A percentile compares a stretch with the other conserved stretches of the same genome.
These are phyloP conservation scores for Daubentonia madagascariensis DNA, from an alignment of 2,113 vertebrate genomes.

Conservation along the genomic window DNA sequence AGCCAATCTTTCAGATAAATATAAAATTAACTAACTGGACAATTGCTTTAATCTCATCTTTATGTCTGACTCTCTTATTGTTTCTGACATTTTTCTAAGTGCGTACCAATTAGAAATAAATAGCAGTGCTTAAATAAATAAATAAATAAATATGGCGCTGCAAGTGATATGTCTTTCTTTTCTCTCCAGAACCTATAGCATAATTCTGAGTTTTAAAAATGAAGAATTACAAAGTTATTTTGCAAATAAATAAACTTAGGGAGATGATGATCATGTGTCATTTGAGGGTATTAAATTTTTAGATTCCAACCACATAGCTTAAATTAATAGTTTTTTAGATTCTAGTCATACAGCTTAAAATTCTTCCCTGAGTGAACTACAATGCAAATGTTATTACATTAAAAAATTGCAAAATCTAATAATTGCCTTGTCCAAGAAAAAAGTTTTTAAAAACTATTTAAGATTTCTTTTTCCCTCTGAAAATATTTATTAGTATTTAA, in stretches of 20 bases:
- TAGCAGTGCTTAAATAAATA: background rate
- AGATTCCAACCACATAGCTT: background rate
- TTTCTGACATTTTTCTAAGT: background rate
- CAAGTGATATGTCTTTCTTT: background rate
- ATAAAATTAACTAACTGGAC: background rate
- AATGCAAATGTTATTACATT: background rate
- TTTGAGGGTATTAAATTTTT: background rate
- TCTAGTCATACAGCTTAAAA: background rate
- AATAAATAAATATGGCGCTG: background rate
- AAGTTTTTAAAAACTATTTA: background rate
- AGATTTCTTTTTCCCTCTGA: background rate
- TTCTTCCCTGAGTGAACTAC: background rate
- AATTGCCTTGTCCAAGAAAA: background rate
- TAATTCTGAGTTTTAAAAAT: background rate
- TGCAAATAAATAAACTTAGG: background rate
- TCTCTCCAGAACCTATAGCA: background rate
- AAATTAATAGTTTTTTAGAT: background rate
- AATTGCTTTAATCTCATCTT: background rate
- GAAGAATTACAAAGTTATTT: background rate
- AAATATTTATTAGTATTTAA: constrained; percentile 5
- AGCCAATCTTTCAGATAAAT: background rate
- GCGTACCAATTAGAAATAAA: background rate
- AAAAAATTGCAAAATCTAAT: background rate
- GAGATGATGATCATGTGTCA: background rate
- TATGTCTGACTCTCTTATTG: background rate